These are phyloP conservation scores for Acleris literana DNA, from an alignment of 2,888 invertebrate species.

Conservation along the genomic window DNA sequence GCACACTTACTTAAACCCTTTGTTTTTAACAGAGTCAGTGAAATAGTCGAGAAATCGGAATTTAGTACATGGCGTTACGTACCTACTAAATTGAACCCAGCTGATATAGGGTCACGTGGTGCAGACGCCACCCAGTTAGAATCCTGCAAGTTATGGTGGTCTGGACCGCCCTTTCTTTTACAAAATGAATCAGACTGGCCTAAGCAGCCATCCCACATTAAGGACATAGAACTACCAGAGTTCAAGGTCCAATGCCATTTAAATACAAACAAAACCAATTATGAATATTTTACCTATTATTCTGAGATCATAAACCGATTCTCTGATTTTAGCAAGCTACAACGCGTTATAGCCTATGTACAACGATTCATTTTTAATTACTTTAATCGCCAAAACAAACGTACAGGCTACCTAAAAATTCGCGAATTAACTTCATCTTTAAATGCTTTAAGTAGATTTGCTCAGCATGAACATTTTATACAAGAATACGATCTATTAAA, in stretches of 20 bases:
- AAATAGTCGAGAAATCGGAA: too few relatives aligned
- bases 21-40: too few relatives aligned
- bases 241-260: constrained; percentile 1
- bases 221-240: constrained; percentile 7
- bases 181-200: constrained; percentile 2
- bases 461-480: too few relatives aligned
- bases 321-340: constrained; percentile 20
- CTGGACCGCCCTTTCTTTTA: constrained; percentile 22
- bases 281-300: not conserved
- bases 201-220: not conserved
- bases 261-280: not conserved
- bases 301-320: constrained; percentile 5
- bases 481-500: too few relatives aligned
- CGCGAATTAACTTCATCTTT: too few relatives aligned
- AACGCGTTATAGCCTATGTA: constrained; percentile 20
- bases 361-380: constrained; percentile 2
- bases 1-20: too few relatives aligned
- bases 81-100: constrained; percentile 28
- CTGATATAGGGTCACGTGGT: constrained; percentile 32
- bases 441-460: too few relatives aligned
- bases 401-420: too few relatives aligned
- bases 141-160: constrained; percentile 1
- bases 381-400: too few relatives aligned
- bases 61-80: constrained; percentile 25
- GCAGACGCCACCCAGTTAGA: constrained; percentile 13